phyloP scores from a whole-genome alignment of 2,888 invertebrate genomes.

The Andrena bicolor region DNA sequence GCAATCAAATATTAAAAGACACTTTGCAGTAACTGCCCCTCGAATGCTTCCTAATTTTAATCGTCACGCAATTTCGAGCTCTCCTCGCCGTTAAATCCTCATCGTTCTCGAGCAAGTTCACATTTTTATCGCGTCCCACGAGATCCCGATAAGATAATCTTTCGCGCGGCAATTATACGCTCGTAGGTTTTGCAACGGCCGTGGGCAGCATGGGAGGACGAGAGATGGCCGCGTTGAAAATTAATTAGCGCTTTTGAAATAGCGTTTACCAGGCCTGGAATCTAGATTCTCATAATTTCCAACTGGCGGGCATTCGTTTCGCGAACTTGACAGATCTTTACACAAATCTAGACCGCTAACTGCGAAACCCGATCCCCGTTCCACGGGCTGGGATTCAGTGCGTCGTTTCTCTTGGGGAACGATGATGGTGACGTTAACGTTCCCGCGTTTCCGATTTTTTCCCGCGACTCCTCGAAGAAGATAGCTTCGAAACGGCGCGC shows the following conservation, averaged over 20 bases:
- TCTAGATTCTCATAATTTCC: conserved; percentile 61
- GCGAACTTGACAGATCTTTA: conserved; percentile 53
- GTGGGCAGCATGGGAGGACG: neutral
- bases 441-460: conserved; percentile 51
- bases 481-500: conserved; percentile 7
- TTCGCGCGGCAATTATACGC: conserved; percentile 15
- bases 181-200: conserved; percentile 9
- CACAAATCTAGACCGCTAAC: conserved; percentile 57
- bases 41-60: neutral
- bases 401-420: conserved; percentile 41
- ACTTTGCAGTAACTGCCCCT: neutral
- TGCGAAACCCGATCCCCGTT: conserved; percentile 54
- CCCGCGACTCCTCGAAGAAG: neutral
- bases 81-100: neutral
- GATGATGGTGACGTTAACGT: conserved; percentile 51
- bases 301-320: conserved; percentile 32
- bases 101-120: neutral
- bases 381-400: conserved; percentile 26
- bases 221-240: conserved; percentile 38
- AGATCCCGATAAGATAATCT: conserved; percentile 42
- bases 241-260: conserved; percentile 48
- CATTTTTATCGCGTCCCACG: conserved; percentile 17
- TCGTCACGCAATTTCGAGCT: neutral
- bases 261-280: conserved; percentile 48
- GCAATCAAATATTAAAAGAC: neutral